Evolutionary conservation across 2,797 vertebrate species (phyloP), one percentile per base, ranked within the genome.

Genomic region (Rhinatrema bivittatum): DNA sequence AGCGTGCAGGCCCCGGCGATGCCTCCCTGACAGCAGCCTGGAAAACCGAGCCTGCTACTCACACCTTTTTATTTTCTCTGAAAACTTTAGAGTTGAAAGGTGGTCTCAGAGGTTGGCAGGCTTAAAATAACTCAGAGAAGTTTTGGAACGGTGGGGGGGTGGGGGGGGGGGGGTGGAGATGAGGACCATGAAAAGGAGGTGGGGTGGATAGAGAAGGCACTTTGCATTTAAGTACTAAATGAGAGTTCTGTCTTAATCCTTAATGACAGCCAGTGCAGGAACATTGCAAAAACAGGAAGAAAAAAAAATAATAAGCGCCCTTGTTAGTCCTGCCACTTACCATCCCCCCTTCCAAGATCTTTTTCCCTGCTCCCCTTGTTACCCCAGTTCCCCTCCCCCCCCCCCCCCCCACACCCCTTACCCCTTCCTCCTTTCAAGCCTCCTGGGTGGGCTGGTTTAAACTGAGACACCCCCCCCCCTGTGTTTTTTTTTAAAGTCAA

Each of bases 391-490:
- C 12, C 5, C 17, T 22, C 16, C 35, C 50, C 25, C n/a, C 40
- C 21, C 38, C 12, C 5, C 17, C 22, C 16, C 35, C 50, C 25
- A 23, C 7, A 38, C 21, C 24, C 25, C 8, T n/a, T n/a, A n/a
- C n/a, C n/a, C n/a, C n/a, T 14, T 5, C 24, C 34, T 16, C 3
- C 27, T 1, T 20, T 32, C 9, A 28, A 50, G 32, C 32, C 38
- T 57, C 46, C 63, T 61, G 65, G 59, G 68, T 63, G 62, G 65
- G 62, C 60, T 31, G 39, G 12, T 9, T 23, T 18, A 35, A 48
- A 16, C 28, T 5, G 31, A 50, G 45, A 19, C 21, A n/a, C n/a
- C n/a, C n/a, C n/a, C n/a, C n/a, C n/a, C 46, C 30, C 42, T 34
- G 21, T 9, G 26, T 9, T 25, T 22, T n/a, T n/a, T n/a, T n/a